Conservation (phyloP, 2,113 vertebrate species). For the Pyxicephalus adspersus region DNA sequence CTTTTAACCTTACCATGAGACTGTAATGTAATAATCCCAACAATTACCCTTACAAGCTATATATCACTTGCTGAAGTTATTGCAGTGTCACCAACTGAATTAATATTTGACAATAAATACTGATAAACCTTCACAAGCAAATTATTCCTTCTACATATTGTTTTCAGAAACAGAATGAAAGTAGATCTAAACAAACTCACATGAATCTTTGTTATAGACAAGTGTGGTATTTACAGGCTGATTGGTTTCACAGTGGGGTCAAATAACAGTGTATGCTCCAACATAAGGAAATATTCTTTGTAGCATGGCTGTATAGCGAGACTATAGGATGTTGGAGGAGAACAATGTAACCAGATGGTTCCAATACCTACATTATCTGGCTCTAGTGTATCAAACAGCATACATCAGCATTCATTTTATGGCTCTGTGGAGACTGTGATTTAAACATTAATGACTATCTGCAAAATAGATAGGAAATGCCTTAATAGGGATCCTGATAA, state of each 20-base stretch:
- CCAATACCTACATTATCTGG: conserved; percentile 42
- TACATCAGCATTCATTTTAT: conserved; percentile 38
- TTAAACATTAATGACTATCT: conserved; percentile 34
- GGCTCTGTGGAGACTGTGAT: conserved; percentile 25
- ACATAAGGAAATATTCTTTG: conserved; percentile 43
- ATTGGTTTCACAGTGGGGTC: conserved; percentile 33
- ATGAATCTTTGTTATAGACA: conserved; percentile 24
- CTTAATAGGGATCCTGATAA: conserved; percentile 18
- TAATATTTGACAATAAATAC: conserved; percentile 9
- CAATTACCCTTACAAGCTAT: too few species aligned
- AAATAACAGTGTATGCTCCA: conserved; percentile 28
- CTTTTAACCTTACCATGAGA: neutral
- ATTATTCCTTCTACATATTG: neutral
- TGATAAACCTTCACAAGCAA: neutral
- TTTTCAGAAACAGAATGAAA: conserved; percentile 15
- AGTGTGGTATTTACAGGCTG: conserved; percentile 34
- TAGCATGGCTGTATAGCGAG: neutral
- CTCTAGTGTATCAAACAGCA: conserved; percentile 33
- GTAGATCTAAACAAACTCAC: neutral
- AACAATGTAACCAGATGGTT: conserved; percentile 48
- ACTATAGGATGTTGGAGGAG: conserved; percentile 24
- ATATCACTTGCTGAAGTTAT: neutral
- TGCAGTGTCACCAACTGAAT: neutral
- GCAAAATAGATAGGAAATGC: conserved; percentile 52
- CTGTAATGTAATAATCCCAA: neutral